Percentiles rank a stretch among this genome's conserved stretches.
Evolutionary conservation across 1,140 invertebrate genomes (phyloP).

Genomic region (Bombus consobrinus): DNA sequence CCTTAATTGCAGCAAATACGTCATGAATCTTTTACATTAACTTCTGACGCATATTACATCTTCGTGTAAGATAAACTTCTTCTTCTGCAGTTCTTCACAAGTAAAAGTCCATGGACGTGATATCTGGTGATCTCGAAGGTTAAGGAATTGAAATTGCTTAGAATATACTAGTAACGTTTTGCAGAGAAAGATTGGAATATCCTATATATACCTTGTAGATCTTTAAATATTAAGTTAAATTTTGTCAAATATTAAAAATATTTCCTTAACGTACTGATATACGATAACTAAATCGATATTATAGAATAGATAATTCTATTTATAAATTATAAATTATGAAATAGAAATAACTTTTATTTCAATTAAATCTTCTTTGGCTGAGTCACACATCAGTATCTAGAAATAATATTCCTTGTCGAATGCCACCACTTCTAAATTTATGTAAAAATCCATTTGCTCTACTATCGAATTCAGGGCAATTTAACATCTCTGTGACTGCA

Average conservation of each 20-base stretch:
- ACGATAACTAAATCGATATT: background rate
- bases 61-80: too few species aligned
- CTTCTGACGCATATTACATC: too few species aligned
- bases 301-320: background rate
- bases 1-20: too few species aligned
- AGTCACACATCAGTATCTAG: slow-evolving; percentile 78
- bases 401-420: slow-evolving; percentile 74
- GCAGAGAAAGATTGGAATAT: too few species aligned
- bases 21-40: too few species aligned
- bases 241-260: background rate
- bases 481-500: slow-evolving; percentile 75
- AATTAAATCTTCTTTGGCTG: slow-evolving; percentile 77
- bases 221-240: background rate
- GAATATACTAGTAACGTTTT: too few species aligned
- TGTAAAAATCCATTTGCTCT: slow-evolving; percentile 74
- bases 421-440: slow-evolving; percentile 69
- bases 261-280: background rate
- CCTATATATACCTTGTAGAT: background rate
- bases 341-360: background rate
- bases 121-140: too few species aligned
- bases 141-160: too few species aligned
- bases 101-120: too few species aligned
- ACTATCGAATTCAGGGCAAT: slow-evolving; percentile 76
- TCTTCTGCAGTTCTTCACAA: too few species aligned
- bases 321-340: background rate